These are phyloP conservation scores for Apantesis nais DNA, from an alignment of 2,888 invertebrate species.

Conservation along the genomic window DNA sequence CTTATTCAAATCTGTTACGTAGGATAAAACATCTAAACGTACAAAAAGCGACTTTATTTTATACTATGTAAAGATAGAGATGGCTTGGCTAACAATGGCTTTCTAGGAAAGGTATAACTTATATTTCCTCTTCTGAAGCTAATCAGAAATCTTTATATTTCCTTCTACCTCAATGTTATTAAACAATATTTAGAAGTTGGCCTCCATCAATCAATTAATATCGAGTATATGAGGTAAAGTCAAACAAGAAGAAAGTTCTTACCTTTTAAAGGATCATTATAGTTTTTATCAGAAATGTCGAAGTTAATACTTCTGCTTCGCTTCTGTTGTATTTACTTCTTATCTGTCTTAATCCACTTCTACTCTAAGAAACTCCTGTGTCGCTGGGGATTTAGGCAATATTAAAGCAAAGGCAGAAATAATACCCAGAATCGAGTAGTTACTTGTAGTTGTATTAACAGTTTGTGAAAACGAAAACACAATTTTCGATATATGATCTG, in stretches of 20 bases:
- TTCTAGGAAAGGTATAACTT: not conserved
- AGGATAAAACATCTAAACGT: too few relatives aligned
- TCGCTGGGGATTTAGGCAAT: rapidly evolving
- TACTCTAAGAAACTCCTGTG: not conserved
- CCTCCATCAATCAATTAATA: not conserved
- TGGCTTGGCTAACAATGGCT: not conserved
- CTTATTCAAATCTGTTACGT: too few relatives aligned
- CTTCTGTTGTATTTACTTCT: not conserved
- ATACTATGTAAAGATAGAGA: too few relatives aligned
- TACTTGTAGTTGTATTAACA: too few relatives aligned
- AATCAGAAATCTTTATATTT: not conserved
- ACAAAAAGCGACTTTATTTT: too few relatives aligned
- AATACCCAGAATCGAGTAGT: too few relatives aligned
- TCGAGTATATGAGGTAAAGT: not conserved
- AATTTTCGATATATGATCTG: too few relatives aligned
- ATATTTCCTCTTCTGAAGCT: not conserved
- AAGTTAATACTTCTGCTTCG: not conserved
- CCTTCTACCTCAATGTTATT: not conserved
- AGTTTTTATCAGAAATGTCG: not conserved
- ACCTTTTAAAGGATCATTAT: not conserved
- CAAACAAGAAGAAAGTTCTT: not conserved
- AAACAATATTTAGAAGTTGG: not conserved
- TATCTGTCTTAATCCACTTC: not conserved
- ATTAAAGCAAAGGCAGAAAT: not conserved
- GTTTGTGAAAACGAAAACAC: too few relatives aligned